These are phyloP conservation scores for Drosophila paranaensis DNA, from an alignment of 2,888 invertebrate genomes.

Conservation along the genomic window DNA sequence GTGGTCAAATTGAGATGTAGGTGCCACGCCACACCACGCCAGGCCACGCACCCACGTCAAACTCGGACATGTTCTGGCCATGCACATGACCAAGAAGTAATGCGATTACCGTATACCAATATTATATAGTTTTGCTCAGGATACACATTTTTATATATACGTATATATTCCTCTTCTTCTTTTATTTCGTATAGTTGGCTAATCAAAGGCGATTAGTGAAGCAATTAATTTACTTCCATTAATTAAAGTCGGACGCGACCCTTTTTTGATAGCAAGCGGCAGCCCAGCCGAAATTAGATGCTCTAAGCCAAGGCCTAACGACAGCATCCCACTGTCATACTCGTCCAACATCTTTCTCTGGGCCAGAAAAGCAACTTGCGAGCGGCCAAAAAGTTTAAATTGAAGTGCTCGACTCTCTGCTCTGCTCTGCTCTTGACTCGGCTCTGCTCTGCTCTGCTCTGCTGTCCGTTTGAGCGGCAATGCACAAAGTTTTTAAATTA, in stretches of 20 bases:
- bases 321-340: constrained; percentile 35
- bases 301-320: constrained; percentile 23
- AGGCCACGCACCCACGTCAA: constrained; percentile 59
- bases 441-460: constrained; percentile 26
- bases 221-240: constrained; percentile 49
- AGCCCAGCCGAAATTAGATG: constrained; percentile 17
- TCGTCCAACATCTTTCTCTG: constrained; percentile 41
- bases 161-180: too few relatives aligned
- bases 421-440: constrained; percentile 19
- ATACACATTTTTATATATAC: not conserved
- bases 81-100: constrained; percentile 3
- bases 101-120: constrained; percentile 11
- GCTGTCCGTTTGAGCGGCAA: constrained; percentile 28
- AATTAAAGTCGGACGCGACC: constrained; percentile 20
- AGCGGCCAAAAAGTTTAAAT: constrained; percentile 67
- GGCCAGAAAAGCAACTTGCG: constrained; percentile 15
- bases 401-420: constrained; percentile 53
- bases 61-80: constrained; percentile 50
- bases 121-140: not conserved
- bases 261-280: constrained; percentile 14
- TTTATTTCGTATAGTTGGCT: constrained; percentile 3
- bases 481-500: constrained; percentile 51
- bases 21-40: constrained; percentile 27
- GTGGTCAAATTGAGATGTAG: constrained; percentile 74
- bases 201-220: constrained; percentile 50